Conservation (phyloP, 2,888 invertebrate genomes). For the Rotaria socialis region DNA sequence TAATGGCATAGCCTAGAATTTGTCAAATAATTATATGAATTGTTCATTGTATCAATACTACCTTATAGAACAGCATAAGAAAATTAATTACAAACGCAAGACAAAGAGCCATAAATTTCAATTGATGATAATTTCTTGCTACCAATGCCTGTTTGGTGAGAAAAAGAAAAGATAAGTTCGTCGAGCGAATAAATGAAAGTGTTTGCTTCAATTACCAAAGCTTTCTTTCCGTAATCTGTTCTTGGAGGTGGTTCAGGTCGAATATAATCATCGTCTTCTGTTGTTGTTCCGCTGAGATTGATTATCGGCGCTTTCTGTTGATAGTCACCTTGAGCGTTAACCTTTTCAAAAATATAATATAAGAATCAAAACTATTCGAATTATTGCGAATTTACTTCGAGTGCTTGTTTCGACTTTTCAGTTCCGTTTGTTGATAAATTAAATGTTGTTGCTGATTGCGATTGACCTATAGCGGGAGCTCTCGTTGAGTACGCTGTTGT, state of each 20-base stretch:
- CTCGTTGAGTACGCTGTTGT: neutral
- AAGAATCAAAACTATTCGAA: no score
- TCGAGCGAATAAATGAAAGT: no score
- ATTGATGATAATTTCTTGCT: slow-evolving; percentile 94
- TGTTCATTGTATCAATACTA: slow-evolving; percentile 54
- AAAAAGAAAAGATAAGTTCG: neutral
- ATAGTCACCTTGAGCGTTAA: neutral
- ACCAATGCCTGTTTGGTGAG: slow-evolving; percentile 70
- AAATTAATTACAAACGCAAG: slow-evolving; percentile 97
- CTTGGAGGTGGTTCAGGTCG: slow-evolving; percentile 11
- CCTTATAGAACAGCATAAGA: slow-evolving; percentile 96
- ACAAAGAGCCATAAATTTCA: slow-evolving; percentile 90
- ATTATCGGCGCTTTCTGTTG: neutral
- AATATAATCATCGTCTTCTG: slow-evolving; percentile 24
- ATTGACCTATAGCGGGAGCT: no score
- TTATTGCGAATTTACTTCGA: neutral
- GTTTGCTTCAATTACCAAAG: neutral
- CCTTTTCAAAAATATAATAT: neutral
- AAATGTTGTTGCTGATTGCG: neutral
- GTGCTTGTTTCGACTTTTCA: slow-evolving; percentile 21
- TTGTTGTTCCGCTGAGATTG: neutral
- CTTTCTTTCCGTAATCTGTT: slow-evolving; percentile 32
- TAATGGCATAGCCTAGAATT: neutral
- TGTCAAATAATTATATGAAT: neutral
- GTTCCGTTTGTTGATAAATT: neutral